A percentile compares a stretch with the other conserved stretches of the same genome.
Conservation (phyloP, 2,888 invertebrate species). For the Leuctra nigra region DNA sequence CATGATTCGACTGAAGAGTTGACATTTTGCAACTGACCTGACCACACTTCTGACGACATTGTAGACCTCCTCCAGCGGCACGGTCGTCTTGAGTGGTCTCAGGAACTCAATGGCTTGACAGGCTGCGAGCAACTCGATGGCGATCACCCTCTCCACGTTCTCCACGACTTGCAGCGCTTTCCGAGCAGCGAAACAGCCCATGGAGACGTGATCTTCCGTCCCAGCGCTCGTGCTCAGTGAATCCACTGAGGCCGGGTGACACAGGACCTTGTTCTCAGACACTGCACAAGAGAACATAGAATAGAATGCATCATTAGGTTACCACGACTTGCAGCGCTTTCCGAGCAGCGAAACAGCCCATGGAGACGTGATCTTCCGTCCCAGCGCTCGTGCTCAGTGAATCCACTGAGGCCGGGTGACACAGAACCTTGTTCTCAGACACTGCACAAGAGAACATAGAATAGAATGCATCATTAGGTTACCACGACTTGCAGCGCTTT, state of each 20-base stretch:
- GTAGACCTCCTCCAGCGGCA: slow-evolving; percentile 56
- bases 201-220: slow-evolving; percentile 63
- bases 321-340: slow-evolving; percentile 50
- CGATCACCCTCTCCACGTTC: slow-evolving; percentile 52
- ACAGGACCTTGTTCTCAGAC: slow-evolving; percentile 60
- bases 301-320: too few relatives aligned
- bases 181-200: slow-evolving; percentile 60
- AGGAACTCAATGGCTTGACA: slow-evolving; percentile 62
- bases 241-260: slow-evolving; percentile 60
- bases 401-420: slow-evolving; percentile 60
- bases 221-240: slow-evolving; percentile 58
- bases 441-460: too few relatives aligned
- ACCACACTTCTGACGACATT: slow-evolving; percentile 48
- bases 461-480: too few relatives aligned
- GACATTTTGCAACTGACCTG: slow-evolving; percentile 37
- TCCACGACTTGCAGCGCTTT: slow-evolving; percentile 50
- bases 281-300: too few relatives aligned
- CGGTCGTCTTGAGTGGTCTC: slow-evolving; percentile 53
- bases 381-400: slow-evolving; percentile 58
- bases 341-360: slow-evolving; percentile 60
- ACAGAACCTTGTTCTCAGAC: slow-evolving; percentile 60
- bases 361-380: slow-evolving; percentile 63
- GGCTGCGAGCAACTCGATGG: slow-evolving; percentile 57
- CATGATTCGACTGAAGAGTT: too few relatives aligned
- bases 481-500: slow-evolving; percentile 50